Conservation (phyloP, 2,797 vertebrate genomes). For the Alcedo atthis region DNA sequence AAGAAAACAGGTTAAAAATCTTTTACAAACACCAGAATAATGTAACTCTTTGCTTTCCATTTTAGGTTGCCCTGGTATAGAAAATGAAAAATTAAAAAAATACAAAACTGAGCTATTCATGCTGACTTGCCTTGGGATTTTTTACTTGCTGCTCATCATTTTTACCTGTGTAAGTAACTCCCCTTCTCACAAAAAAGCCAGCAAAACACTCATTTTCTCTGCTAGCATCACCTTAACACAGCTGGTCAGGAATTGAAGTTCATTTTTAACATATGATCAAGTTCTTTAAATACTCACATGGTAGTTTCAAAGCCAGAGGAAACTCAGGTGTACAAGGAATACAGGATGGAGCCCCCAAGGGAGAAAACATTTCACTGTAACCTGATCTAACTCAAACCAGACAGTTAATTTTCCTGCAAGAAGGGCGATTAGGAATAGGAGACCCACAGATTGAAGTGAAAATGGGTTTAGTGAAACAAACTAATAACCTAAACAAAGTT, state of each 20-base stretch:
- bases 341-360: neutral
- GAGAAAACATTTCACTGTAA: neutral
- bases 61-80: conserved; percentile 68
- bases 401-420: neutral
- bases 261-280: neutral
- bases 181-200: neutral
- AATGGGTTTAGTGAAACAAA: neutral
- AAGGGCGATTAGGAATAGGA: neutral
- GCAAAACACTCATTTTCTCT: neutral
- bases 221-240: neutral
- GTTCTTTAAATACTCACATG: neutral
- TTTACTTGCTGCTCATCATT: conserved; percentile 80
- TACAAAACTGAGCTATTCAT: conserved; percentile 74
- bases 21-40: neutral
- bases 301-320: neutral
- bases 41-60: neutral
- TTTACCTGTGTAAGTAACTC: conserved; percentile 79
- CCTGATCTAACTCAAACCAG: neutral
- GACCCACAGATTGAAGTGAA: neutral
- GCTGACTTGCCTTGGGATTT: conserved; percentile 75
- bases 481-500: neutral
- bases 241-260: neutral
- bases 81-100: conserved; percentile 63
- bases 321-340: neutral
- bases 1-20: neutral